Base-by-base conservation (phyloP, 2,113 vertebrate species). In the Xenopus tropicalis region DNA sequence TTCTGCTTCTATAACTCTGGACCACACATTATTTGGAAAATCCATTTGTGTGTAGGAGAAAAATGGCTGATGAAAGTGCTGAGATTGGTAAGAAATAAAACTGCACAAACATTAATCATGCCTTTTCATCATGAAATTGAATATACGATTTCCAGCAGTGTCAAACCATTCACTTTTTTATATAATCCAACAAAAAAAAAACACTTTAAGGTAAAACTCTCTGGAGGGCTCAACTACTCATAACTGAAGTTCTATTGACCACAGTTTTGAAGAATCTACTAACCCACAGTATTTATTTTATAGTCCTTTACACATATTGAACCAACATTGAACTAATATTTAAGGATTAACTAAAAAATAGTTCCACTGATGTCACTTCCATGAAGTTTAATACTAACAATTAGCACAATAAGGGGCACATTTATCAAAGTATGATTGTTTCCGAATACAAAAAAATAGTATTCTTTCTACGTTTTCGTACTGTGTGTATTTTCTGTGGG, bases 71-170 rank as follows among this genome's bases (percentile, higher is more conserved):
- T 76, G 58, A 69, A 76, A 76, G 25, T 75, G 73, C 73, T 76
- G 73, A 76, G 73, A 63, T 69, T 62, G 59, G 66, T 63, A 76
- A 76, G 73, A 76, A 69, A 76, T 63, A 46, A 69, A 63, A 76
- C 58, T 76, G 65, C 72, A 76, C 66, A 69, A 69, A 69, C 73
- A 69, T 75, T 75, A 75, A 75, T 75, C 73, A 75, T 69, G 66
- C 66, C 58, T 69, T 75, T 75, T 75, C 73, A 75, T 76, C 66
- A 69, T 52, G 66, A 76, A 76, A 69, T 63, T 76, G 73, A 76
- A 76, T 69, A 69, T 69, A 69, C 21, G 73, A 76, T 63, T 74
- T 69, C 58, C 58, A 69, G 58, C 73, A 62, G 48, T 63, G 73
- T 63, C 73, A 69, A 75, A 56, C 54, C 65, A 63, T 69, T 76